Percentiles rank a stretch among this genome's conserved stretches.
Evolutionary conservation across 2,113 vertebrate genomes (phyloP).

Genomic region (Setophaga kirtlandii): DNA sequence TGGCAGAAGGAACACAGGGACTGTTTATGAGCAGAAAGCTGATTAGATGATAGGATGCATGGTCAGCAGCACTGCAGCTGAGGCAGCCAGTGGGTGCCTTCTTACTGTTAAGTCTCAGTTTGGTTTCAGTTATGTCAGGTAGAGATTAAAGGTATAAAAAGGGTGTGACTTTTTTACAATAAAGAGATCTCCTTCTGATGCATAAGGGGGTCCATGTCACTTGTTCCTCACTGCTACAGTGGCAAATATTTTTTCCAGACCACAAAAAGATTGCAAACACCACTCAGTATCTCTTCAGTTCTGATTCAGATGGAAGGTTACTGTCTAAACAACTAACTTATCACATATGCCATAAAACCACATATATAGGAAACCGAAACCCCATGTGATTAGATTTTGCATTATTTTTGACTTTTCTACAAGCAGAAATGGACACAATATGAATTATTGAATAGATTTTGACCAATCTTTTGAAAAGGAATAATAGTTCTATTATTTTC

Average conservation of each 20-base stretch:
- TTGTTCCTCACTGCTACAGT: neutral
- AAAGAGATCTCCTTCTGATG: neutral
- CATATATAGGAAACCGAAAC: neutral
- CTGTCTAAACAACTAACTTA: neutral
- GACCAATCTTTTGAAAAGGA: neutral
- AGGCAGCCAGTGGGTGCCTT: neutral
- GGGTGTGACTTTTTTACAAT: neutral
- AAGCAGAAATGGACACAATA: neutral
- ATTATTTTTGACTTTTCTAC: neutral
- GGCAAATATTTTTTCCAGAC: neutral
- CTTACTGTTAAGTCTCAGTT: neutral
- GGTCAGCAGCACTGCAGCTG: neutral
- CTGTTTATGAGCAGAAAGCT: neutral
- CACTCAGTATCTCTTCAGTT: neutral
- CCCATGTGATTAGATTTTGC: neutral
- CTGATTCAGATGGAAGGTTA: neutral
- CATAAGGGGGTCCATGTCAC: rapidly evolving
- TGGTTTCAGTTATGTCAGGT: neutral
- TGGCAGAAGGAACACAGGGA: neutral
- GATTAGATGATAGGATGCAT: neutral
- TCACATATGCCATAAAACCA: neutral
- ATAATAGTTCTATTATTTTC: neutral
- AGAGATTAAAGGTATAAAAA: neutral
- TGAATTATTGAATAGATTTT: neutral
- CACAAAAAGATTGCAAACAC: neutral